These are phyloP conservation scores for Rhineura floridana DNA, from an alignment of 2,113 vertebrate species.

Conservation along the genomic window DNA sequence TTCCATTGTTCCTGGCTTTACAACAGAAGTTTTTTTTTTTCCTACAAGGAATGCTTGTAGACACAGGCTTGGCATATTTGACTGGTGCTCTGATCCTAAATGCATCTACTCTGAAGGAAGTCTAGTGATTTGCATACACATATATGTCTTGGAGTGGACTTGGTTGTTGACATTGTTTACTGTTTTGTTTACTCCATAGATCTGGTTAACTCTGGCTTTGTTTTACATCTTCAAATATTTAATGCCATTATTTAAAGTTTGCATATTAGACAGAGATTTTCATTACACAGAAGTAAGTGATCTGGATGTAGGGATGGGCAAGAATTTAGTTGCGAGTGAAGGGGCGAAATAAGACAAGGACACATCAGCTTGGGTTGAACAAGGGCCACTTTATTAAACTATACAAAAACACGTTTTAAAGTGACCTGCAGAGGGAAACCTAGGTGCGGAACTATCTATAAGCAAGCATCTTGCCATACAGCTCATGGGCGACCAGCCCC, in stretches of 20 bases:
- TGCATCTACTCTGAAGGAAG: constrained; percentile 25
- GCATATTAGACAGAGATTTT: background rate
- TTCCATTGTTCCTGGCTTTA: constrained; percentile 28
- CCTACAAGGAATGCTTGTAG: constrained; percentile 22
- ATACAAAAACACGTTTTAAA: no score
- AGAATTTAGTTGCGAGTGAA: no score
- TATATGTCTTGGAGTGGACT: background rate
- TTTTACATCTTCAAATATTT: background rate
- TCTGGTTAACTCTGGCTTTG: background rate
- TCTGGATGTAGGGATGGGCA: no score
- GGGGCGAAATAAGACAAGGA: no score
- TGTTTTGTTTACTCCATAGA: background rate
- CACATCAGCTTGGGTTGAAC: no score
- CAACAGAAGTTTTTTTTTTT: constrained; percentile 46
- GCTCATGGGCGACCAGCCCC: no score
- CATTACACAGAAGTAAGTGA: background rate
- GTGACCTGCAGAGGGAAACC: no score
- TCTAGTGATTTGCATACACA: background rate
- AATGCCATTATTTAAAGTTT: background rate
- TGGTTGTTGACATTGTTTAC: background rate
- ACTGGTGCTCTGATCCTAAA: constrained; percentile 49
- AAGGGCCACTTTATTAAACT: no score
- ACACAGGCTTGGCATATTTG: constrained; percentile 29
- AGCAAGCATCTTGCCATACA: no score
- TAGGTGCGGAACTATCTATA: no score